Conservation (phyloP, 2,797 vertebrate species). For the Sebastes baramenuke region DNA sequence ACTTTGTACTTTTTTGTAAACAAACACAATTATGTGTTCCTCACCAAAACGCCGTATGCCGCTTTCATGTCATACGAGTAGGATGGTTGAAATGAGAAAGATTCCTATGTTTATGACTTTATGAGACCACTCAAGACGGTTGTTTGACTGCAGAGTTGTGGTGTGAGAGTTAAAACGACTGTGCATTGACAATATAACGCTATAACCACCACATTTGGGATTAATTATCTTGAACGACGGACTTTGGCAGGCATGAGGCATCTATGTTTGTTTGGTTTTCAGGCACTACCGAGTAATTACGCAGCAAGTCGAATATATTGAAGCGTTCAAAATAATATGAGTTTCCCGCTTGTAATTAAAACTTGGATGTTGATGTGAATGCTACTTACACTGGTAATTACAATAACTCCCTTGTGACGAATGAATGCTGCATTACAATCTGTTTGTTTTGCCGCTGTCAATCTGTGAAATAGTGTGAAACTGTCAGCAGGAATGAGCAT, state of each 20-base stretch:
- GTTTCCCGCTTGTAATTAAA: neutral
- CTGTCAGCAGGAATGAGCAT: neutral
- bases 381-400: neutral
- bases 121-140: neutral
- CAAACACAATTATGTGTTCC: neutral
- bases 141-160: neutral
- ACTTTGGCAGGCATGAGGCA: neutral
- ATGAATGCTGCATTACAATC: neutral
- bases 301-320: neutral
- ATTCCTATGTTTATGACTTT: neutral
- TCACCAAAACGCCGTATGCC: neutral
- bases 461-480: neutral
- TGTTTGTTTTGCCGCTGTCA: neutral
- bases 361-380: neutral
- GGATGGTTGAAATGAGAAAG: neutral
- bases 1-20: neutral
- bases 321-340: neutral
- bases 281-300: neutral
- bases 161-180: neutral
- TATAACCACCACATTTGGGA: neutral
- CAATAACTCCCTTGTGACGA: neutral
- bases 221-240: neutral
- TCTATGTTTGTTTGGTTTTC: neutral
- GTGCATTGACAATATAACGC: neutral
- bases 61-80: neutral